Evolutionary conservation across 2,888 invertebrate species (phyloP).

Genomic region (Pegoplata infirma): DNA sequence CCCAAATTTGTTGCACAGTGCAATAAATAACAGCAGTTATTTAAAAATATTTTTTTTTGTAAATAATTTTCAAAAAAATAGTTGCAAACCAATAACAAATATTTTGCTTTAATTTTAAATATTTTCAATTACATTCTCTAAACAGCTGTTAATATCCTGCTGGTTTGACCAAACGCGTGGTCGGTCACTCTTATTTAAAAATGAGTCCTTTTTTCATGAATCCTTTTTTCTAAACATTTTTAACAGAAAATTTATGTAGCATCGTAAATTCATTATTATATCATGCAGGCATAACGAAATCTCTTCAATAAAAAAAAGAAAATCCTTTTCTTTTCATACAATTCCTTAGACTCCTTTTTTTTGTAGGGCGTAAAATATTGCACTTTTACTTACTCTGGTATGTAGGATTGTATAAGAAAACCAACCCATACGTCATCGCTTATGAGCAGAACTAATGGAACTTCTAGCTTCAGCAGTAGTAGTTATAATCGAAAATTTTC

Average conservation of each 20-base stretch:
- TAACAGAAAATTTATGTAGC: slow-evolving; percentile 48
- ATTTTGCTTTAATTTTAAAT: too few relatives aligned
- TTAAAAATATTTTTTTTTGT: too few relatives aligned
- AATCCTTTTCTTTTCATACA: slow-evolving; percentile 17
- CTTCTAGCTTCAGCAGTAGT: slow-evolving; percentile 33
- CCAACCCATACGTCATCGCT: slow-evolving; percentile 57
- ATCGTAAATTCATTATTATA: slow-evolving; percentile 57
- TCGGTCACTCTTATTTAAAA: slow-evolving; percentile 32
- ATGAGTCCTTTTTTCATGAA: slow-evolving; percentile 36
- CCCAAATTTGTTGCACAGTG: too few relatives aligned
- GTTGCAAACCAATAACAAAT: too few relatives aligned
- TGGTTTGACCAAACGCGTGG: slow-evolving; percentile 48
- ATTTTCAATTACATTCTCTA: background rate
- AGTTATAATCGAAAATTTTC: slow-evolving; percentile 7
- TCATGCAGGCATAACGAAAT: slow-evolving; percentile 53
- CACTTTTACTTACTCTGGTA: slow-evolving; percentile 49
- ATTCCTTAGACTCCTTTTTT: slow-evolving; percentile 9
- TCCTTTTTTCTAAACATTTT: slow-evolving; percentile 40
- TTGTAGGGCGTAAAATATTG: slow-evolving; percentile 44
- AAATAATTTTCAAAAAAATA: background rate
- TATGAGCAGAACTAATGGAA: slow-evolving; percentile 52
- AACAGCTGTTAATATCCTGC: slow-evolving; percentile 52
- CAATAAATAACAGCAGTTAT: too few relatives aligned
- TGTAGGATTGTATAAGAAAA: background rate
- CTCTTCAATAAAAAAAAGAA: background rate